A percentile compares a stretch with the other conserved stretches of the same genome.
These are phyloP conservation scores for Lepisosteus oculatus DNA, from an alignment of 2,113 vertebrate species.

Conservation along the genomic window DNA sequence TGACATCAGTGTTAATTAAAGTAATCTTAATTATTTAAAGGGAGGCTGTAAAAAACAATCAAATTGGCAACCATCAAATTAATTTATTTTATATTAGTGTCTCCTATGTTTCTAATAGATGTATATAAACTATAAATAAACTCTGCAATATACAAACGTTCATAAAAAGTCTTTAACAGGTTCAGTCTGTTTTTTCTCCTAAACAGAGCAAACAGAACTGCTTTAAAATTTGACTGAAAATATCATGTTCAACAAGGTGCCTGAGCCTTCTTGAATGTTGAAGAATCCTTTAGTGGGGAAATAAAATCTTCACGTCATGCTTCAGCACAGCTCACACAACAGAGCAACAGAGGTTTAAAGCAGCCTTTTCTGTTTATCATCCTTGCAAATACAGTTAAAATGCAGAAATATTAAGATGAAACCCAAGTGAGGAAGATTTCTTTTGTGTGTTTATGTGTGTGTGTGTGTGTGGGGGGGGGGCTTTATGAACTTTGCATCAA, in stretches of 20 bases:
- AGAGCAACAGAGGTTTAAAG: background rate
- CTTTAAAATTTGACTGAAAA: constrained; percentile 3
- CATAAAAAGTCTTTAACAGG: no score
- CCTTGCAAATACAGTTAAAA: constrained; percentile 1
- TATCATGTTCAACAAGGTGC: background rate
- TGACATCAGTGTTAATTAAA: no score
- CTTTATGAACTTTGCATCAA: constrained; percentile 75
- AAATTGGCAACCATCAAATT: background rate
- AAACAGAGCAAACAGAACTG: background rate
- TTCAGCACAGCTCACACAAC: background rate
- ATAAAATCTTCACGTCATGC: constrained; percentile 3
- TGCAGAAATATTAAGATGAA: background rate
- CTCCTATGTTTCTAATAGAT: background rate
- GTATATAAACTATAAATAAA: no score
- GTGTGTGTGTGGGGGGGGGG: background rate
- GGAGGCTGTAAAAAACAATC: no score
- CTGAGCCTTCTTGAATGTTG: background rate
- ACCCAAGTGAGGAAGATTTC: constrained; percentile 12
- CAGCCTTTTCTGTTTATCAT: background rate
- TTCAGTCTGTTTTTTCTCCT: background rate
- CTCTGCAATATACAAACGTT: no score
- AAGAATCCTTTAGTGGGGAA: constrained; percentile 4
- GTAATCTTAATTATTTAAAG: no score
- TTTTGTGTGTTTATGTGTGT: constrained; percentile 6
- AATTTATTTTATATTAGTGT: background rate